Evolutionary conservation across 2,113 vertebrate genomes (phyloP), one percentile per base, ranked within the genome.

Genomic region (Anoplopoma fimbria): DNA sequence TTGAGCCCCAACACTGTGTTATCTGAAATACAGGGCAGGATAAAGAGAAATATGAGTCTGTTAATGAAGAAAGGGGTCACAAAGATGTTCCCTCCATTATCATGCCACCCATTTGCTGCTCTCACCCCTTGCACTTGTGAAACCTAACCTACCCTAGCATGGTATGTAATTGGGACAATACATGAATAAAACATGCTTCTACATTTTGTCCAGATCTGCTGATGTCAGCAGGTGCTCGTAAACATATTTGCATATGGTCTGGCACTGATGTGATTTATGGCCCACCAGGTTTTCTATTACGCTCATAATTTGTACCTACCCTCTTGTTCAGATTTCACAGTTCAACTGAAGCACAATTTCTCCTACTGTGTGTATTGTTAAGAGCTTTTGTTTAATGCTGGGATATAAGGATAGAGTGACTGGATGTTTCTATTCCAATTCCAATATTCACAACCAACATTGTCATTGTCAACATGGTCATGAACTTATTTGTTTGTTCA

Each of bases 231-330:
- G 82, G 65, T 38, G 9, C 70, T 23, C 38, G 9, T 75, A 84
- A 84, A 86, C 81, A 87, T 81, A 92, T 91, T 85, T 93, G 88
- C 88, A 90, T 91, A 74, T 3, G 68, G 25, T 81, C 68, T 64
- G 87, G 84, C 83, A 78, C 79, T 58, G 10, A 17, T 68, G 61
- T 91, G 85, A 94, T 90, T 89, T 90, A 92, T 89, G 77, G 82
- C 65, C 72, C 63, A 75, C 55, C 62, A 36, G 49, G 23, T 85
- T 84, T 85, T 79, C 82, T 64, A 40, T 89, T 85, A 61, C 25
- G 4, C 75, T 82, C 77, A 72, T 73, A 76, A 86, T 69, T 45
- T 78, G 76, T 70, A 77, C 64, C 71, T 25, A 60, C 51, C 69
- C 42, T 87, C 38, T 69, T 69, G 73, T 83, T 81, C 40, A 51